Base-by-base conservation (phyloP, 35 echinoderm and acorn worm species). In the Apostichopus californicus region DNA sequence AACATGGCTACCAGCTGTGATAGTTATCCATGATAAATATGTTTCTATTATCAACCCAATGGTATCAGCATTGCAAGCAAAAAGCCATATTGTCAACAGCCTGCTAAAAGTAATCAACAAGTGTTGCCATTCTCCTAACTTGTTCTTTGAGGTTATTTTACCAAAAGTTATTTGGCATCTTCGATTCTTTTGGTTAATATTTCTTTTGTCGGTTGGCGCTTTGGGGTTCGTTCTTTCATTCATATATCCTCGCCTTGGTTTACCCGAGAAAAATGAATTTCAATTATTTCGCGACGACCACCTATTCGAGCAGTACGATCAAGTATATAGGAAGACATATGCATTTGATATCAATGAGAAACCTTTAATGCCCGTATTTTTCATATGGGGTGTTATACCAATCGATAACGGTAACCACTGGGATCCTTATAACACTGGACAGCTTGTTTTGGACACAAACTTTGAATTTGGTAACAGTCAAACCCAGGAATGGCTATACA, bases 231-330 rank as follows among this genome's bases (percentile, higher is more conserved):
- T 93, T 17, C 58, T 92, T 17, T 55, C 93, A n/a, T 96, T 96
- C 78, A 60, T 87, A 59, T 89, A 80, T 23, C 95, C 95, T 63
- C 54, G 90, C 8, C 91, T 96, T 57, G 56, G 85, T 8, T 83
- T 96, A 28, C 92, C 95, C 12, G 90, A 94, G 9, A 60, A 86
- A 26, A 80, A 18, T 54, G 90, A 95, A 17, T 96, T 96, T n/a
- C 96, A 98, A 83, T 57, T 94, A 13, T 94, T 94, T 34, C 89
- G 25, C 58, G 78, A 54, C 7, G 78, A 75, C 59, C 90, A 96
- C 68, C 80, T 94, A 14, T 91, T 98, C 15, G 96, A 98, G 72
- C 96, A 90, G 34, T 98, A 94, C 58, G 94, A 94, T 80, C 56
- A 88, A 34, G 71, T 92, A 17, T 98, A 95, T 63, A 94, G 91